Percentiles rank a stretch among this genome's conserved stretches.
These are phyloP conservation scores for Macrosiphum euphorbiae DNA, from an alignment of 2,888 invertebrate species.

Conservation along the genomic window DNA sequence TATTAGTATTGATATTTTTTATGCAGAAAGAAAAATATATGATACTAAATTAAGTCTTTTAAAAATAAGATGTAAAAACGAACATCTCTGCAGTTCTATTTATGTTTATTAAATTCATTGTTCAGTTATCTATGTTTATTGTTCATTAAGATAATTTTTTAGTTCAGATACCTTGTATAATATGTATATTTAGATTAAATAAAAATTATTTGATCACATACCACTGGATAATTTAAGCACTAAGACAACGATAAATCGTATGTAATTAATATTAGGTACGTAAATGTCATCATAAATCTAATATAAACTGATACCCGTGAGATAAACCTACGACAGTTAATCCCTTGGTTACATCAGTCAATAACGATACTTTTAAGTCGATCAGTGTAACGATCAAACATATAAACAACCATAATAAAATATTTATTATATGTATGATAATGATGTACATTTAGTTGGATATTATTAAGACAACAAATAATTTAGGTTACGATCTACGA, in stretches of 20 bases:
- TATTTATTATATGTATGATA: too few relatives aligned
- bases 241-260: not conserved
- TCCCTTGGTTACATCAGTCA: not conserved
- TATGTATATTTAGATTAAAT: not conserved
- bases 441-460: too few relatives aligned
- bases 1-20: not conserved
- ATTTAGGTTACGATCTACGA: not conserved
- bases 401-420: too few relatives aligned
- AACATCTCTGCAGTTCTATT: not conserved
- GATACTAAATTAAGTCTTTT: not conserved
- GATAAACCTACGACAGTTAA: not conserved
- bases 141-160: not conserved
- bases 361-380: not conserved
- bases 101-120: not conserved
- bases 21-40: not conserved
- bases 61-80: not conserved
- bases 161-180: not conserved
- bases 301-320: not conserved
- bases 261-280: not conserved
- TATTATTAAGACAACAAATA: too few relatives aligned
- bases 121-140: not conserved
- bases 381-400: not conserved
- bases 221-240: not conserved
- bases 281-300: not conserved
- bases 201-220: not conserved